A percentile compares a stretch with the other conserved stretches of the same genome.
These are phyloP conservation scores for Acheta domesticus DNA, from an alignment of 2,888 invertebrate species.

Conservation along the genomic window DNA sequence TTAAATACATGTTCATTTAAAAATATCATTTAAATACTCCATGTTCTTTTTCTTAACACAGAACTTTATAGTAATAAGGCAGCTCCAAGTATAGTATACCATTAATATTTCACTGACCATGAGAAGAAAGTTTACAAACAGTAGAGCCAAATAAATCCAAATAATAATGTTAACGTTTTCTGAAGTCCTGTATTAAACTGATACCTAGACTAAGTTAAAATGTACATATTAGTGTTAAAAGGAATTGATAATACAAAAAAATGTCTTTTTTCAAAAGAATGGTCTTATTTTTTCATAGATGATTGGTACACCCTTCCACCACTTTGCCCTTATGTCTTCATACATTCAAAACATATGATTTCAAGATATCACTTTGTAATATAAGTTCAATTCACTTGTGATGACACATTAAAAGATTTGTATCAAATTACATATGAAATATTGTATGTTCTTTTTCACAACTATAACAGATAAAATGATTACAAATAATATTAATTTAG, in stretches of 20 bases:
- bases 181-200: too few relatives aligned
- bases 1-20: too few relatives aligned
- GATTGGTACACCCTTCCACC: neutral
- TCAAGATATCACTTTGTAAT: constrained; percentile 11
- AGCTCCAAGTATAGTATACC: neutral
- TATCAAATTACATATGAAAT: constrained; percentile 18
- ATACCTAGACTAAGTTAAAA: too few relatives aligned
- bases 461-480: neutral
- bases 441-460: neutral
- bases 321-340: neutral
- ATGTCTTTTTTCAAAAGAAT: neutral
- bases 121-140: neutral
- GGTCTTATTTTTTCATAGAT: neutral
- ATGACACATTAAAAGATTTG: constrained; percentile 18
- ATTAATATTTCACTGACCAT: neutral
- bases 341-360: constrained; percentile 9
- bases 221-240: too few relatives aligned
- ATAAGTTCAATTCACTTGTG: constrained; percentile 18
- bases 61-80: constrained; percentile 8
- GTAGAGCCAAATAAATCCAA: too few relatives aligned
- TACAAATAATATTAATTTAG: neutral
- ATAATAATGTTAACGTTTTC: too few relatives aligned
- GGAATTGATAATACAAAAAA: neutral
- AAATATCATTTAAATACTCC: too few relatives aligned
- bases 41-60: neutral